These are phyloP conservation scores for Lamellibrachia satsuma DNA, from an alignment of 2,888 invertebrate species.

Conservation along the genomic window DNA sequence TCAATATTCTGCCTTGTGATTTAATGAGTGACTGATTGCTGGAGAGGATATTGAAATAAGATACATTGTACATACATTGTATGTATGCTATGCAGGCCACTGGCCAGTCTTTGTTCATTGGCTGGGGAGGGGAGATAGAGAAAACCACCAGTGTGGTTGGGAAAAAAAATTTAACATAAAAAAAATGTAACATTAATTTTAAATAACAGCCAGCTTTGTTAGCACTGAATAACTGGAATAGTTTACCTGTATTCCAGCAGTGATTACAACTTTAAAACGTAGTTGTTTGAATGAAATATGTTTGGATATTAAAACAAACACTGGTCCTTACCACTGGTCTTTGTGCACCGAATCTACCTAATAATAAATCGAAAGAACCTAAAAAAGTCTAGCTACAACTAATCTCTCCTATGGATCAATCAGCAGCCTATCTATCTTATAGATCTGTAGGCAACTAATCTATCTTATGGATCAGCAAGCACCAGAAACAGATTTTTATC, in stretches of 20 bases:
- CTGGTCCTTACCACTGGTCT: neutral
- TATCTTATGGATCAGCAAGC: neutral
- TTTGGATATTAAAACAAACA: neutral
- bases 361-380: neutral
- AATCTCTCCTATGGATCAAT: neutral
- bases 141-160: no score
- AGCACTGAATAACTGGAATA: no score
- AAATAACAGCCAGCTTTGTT: no score
- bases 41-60: neutral
- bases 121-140: neutral
- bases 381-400: neutral
- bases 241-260: no score
- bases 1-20: neutral
- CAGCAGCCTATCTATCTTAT: neutral
- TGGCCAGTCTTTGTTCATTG: neutral
- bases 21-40: conserved; percentile 1
- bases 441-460: neutral
- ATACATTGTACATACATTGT: neutral
- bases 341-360: neutral
- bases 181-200: no score
- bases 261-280: neutral
- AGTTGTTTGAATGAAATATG: neutral
- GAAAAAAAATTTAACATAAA: no score
- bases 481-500: conserved; percentile 1
- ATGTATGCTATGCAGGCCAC: neutral